Evolutionary conservation across 2,888 invertebrate genomes (phyloP), one percentile per base, ranked within the genome.

Genomic region (Acanthosepion lycidas): DNA sequence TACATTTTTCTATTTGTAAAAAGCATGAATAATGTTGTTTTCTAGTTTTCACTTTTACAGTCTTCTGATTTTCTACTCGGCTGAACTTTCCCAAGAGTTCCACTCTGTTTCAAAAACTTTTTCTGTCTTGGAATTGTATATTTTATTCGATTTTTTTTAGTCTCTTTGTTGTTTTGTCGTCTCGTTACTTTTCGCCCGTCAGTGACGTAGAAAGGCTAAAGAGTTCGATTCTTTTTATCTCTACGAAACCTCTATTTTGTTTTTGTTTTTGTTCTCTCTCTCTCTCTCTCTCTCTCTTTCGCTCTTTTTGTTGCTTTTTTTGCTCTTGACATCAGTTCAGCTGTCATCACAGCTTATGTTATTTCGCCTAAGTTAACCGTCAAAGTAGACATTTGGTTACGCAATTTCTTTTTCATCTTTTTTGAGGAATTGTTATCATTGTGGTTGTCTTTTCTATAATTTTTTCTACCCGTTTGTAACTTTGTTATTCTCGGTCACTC

Each of bases 191-290:
- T 78, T 78, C n/a, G 9, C 6, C n/a, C 78, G n/a, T 33, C 78
- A 78, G 12, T 78, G 78, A 78, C 78, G n/a, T 78, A 8, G n/a
- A 78, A 78, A 78, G 78, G 78, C 78, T 59, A 78, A 9, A 78
- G 78, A n/a, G 78, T 78, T 78, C n/a, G n/a, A 78, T n/a, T 78
- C 78, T 78, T 78, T 42, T 78, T n/a, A 78, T 78, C 78, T 78
- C n/a, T 78, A n/a, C 15, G 42, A 42, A 42, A 42, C 42, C 42
- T 42, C 42, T 2, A 42, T 42, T 42, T 42, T 42, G 42, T 42
- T 42, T 42, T 42, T 42, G 42, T 42, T 42, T 42, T 42, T 42
- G 42, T 42, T 9, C 4, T 15, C 12, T n/a, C 78, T n/a, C 20
- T 33, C 20, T 33, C 20, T 9, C 4, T 15, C 12, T n/a, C 78